These are phyloP conservation scores for Cheilosia variabilis DNA, from an alignment of 2,888 invertebrate species.

Conservation along the genomic window DNA sequence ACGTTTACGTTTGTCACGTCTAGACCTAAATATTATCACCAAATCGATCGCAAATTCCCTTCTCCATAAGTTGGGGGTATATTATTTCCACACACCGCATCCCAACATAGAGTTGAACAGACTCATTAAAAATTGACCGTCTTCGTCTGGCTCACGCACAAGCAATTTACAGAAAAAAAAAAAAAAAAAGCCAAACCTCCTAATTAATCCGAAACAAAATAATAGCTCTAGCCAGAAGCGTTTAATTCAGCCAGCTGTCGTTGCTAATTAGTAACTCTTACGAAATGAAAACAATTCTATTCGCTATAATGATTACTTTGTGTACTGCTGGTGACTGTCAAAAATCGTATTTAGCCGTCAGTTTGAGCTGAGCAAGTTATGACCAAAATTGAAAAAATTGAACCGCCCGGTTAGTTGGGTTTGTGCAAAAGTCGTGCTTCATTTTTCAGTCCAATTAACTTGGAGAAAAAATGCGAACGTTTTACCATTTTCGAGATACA, in stretches of 20 bases:
- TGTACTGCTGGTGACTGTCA: slow-evolving; percentile 38
- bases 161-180: not conserved
- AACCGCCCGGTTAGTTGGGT: too few species aligned
- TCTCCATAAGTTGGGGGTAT: not conserved
- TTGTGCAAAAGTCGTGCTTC: slow-evolving; percentile 44
- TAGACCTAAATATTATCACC: not conserved
- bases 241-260: slow-evolving; percentile 34
- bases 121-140: slow-evolving; percentile 51
- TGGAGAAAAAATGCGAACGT: slow-evolving; percentile 64
- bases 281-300: slow-evolving; percentile 1
- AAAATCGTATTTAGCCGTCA: slow-evolving; percentile 53
- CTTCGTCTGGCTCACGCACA: slow-evolving; percentile 20
- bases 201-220: slow-evolving; percentile 49
- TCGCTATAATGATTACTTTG: slow-evolving; percentile 21
- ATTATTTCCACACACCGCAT: not conserved
- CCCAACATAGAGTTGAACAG: slow-evolving; percentile 47
- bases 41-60: slow-evolving; percentile 1
- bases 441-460: slow-evolving; percentile 68
- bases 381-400: slow-evolving; percentile 60
- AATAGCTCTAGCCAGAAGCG: slow-evolving; percentile 12
- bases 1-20: not conserved
- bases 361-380: slow-evolving; percentile 50
- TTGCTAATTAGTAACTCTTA: slow-evolving; percentile 50
- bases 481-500: slow-evolving; percentile 58
- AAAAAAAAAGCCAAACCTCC: slow-evolving; percentile 21